Conservation (phyloP, 2,888 invertebrate genomes). For the Cantharis lateralis region DNA sequence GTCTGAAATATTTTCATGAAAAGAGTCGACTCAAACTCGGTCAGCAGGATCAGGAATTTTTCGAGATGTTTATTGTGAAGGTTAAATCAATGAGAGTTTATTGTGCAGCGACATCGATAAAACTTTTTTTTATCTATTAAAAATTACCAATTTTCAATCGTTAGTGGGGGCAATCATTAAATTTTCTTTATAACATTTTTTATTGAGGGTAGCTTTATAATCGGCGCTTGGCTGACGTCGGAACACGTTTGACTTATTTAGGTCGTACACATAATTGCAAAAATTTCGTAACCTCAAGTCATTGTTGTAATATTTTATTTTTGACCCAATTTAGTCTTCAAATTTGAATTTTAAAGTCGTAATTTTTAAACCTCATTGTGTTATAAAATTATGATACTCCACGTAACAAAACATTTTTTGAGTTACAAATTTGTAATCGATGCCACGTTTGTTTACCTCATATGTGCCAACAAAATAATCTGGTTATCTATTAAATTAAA, state of each 20-base stretch:
- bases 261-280: conserved; percentile 3
- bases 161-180: neutral
- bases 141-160: neutral
- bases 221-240: neutral
- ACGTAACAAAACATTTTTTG: neutral
- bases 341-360: neutral
- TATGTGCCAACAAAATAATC: neutral
- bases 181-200: neutral
- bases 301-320: neutral
- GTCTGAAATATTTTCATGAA: neutral
- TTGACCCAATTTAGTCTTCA: neutral
- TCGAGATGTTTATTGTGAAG: neutral
- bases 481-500: neutral
- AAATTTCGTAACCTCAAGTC: neutral
- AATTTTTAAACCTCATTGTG: neutral
- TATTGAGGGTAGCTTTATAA: neutral
- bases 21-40: neutral
- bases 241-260: conserved; percentile 6
- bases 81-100: neutral
- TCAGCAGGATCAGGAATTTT: neutral
- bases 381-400: neutral
- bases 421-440: neutral
- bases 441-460: neutral
- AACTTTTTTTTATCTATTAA: neutral
- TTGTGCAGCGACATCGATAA: neutral